These are phyloP conservation scores for Lasioglossum oenotherae DNA, from an alignment of 2,888 invertebrate species.

Conservation along the genomic window DNA sequence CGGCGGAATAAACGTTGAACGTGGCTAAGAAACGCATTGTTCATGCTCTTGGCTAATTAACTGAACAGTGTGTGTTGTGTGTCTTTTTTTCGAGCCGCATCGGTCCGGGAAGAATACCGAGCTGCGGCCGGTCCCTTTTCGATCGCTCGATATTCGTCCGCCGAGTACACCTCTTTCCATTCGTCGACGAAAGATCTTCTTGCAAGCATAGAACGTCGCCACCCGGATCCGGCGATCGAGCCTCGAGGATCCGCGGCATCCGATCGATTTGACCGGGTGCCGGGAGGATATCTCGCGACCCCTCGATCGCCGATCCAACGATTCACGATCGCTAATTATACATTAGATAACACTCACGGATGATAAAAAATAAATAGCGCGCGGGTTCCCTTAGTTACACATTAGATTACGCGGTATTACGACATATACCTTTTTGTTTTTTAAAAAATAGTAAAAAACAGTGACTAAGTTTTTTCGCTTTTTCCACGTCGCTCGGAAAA, in stretches of 20 bases:
- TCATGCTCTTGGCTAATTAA: conserved; percentile 9
- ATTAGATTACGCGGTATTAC: conserved; percentile 78
- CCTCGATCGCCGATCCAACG: conserved; percentile 34
- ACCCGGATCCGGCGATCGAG: conserved; percentile 31
- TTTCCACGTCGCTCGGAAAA: conserved; percentile 79
- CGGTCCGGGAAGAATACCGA: conserved; percentile 49
- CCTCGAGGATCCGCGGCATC: not conserved
- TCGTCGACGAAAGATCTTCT: conserved; percentile 47
- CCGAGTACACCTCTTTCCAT: conserved; percentile 11
- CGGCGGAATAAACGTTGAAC: conserved; percentile 1
- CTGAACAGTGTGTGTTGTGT: conserved; percentile 42
- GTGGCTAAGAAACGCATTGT: conserved; percentile 11
- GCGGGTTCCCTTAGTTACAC: conserved; percentile 77
- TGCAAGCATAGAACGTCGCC: conserved; percentile 48
- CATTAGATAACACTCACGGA: conserved; percentile 71
- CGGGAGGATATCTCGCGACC: not conserved
- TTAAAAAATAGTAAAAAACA: conserved; percentile 83
- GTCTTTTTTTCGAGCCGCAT: conserved; percentile 26
- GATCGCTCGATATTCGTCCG: conserved; percentile 46
- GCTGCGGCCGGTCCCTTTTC: conserved; percentile 10
- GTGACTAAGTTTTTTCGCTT: conserved; percentile 81
- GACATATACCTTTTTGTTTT: conserved; percentile 72
- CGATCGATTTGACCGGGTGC: not conserved
- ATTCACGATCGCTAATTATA: conserved; percentile 57
- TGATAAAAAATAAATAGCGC: conserved; percentile 82